Percentiles rank a stretch among this genome's conserved stretches.
These are phyloP conservation scores for Ostrea edulis DNA, from an alignment of 1,140 invertebrate species.

Conservation along the genomic window DNA sequence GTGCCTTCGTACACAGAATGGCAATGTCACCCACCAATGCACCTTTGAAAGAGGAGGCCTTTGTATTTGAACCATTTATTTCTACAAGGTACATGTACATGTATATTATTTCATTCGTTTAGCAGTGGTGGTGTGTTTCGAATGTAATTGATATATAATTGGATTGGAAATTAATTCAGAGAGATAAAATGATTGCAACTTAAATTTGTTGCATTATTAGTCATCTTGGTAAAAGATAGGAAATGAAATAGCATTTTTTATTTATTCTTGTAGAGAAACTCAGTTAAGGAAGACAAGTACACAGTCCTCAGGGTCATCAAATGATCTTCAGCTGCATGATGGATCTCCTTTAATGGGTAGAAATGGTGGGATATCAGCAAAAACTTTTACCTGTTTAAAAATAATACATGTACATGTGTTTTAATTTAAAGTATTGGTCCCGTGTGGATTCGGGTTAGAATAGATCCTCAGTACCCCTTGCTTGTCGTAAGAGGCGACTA, in stretches of 20 bases:
- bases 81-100: slow-evolving; percentile 28
- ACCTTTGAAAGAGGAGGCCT: slow-evolving; percentile 71
- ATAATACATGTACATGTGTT: not conserved
- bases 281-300: slow-evolving; percentile 67
- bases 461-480: too few relatives aligned
- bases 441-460: too few relatives aligned
- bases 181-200: not conserved
- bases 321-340: slow-evolving; percentile 70
- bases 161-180: not conserved
- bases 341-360: slow-evolving; percentile 64
- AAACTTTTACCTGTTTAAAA: not conserved
- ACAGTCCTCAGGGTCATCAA: slow-evolving; percentile 71
- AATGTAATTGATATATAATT: slow-evolving; percentile 36
- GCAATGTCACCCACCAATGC: slow-evolving; percentile 64
- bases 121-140: not conserved
- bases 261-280: not conserved
- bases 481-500: too few relatives aligned
- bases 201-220: not conserved
- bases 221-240: not conserved
- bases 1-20: slow-evolving; percentile 81
- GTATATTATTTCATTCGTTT: not conserved
- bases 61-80: slow-evolving; percentile 79
- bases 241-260: not conserved
- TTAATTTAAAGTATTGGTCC: not conserved
- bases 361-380: not conserved